Evolutionary conservation across 1,140 invertebrate species (phyloP).

Genomic region (Pseudachorutes palmiensis): DNA sequence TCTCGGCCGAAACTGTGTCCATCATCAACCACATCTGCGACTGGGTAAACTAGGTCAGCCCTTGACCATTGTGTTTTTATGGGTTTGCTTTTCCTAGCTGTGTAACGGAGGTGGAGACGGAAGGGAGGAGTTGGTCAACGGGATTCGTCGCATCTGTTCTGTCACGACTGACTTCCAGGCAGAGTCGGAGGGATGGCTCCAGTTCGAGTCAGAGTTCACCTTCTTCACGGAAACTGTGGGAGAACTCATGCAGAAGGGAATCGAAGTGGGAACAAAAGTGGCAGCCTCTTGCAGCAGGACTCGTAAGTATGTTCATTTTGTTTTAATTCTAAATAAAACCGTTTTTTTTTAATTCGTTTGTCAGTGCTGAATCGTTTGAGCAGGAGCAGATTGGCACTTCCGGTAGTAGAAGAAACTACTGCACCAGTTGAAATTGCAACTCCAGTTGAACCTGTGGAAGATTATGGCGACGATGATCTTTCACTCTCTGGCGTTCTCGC

Average conservation of each 20-base stretch:
- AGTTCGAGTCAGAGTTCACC: conserved; percentile 15
- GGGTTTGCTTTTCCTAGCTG: not conserved
- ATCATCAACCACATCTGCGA: conserved; percentile 4
- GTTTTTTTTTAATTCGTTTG: no score
- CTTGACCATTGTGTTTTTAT: not conserved
- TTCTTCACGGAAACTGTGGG: not conserved
- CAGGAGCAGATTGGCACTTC: no score
- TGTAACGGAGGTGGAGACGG: not conserved
- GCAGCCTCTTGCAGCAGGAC: not conserved
- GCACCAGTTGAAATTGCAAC: no score
- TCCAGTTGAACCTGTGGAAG: no score
- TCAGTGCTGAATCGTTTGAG: no score
- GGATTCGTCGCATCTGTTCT: conserved; percentile 6
- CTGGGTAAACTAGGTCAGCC: conserved; percentile 6
- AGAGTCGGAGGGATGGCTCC: conserved; percentile 13
- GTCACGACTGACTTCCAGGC: conserved; percentile 14
- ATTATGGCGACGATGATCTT: no score
- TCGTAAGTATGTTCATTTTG: no score
- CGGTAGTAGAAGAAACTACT: no score
- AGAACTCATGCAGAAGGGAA: not conserved
- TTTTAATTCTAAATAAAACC: no score
- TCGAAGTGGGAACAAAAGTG: not conserved
- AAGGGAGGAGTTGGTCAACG: not conserved
- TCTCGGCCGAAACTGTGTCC: conserved; percentile 14
- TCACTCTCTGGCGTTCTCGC: no score